Evolutionary conservation across 2,797 vertebrate species (phyloP), one percentile per base, ranked within the genome.

Genomic region (Nyctibius grandis): DNA sequence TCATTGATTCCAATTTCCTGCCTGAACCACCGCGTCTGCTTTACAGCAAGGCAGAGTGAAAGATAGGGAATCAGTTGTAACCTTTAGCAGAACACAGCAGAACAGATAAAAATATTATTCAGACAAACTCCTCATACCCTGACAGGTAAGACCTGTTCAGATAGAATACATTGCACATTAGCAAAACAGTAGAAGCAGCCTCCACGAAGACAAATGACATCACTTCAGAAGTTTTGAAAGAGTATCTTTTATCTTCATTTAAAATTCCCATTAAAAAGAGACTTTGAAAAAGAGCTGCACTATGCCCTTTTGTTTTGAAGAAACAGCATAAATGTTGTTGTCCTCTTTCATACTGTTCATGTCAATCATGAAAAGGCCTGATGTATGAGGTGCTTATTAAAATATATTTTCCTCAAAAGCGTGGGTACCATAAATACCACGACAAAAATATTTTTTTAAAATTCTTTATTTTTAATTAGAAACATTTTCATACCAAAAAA

Each of bases 171-270:
- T 42, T 81, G 85, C 91, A 91, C 61, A 88, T 88, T 53, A 70
- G 63, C 72, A 72, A 67, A 91, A 79, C 73, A 68, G 70, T 3
- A 75, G 77, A 82, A 89, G 23, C 48, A 85, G 68, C 50, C 29
- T 82, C 59, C 15, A 61, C 69, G 73, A 92, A 95, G 88, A 95
- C 57, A 91, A 86, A 94, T 75, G 14, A 64, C 61, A 95, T 83
- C 8, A 93, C 86, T 94, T 92, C 82, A 88, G 73, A 86, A 94
- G 86, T 87, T 87, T 81, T 85, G 87, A 88, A 91, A 79, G 54
- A 67, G 34, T 53, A 90, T 60, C 70, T 91, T 95, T 81, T 74
- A 75, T 82, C 91, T 93, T 88, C 60, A 70, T 67, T 86, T 89
- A 79, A 79, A 91, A 77, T 69, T 85, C 67, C 53, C 82, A 88